Percentiles rank a stretch among this genome's conserved stretches.
phyloP scores from a whole-genome alignment of 1,140 invertebrate species.

The Heliothis virescens region DNA sequence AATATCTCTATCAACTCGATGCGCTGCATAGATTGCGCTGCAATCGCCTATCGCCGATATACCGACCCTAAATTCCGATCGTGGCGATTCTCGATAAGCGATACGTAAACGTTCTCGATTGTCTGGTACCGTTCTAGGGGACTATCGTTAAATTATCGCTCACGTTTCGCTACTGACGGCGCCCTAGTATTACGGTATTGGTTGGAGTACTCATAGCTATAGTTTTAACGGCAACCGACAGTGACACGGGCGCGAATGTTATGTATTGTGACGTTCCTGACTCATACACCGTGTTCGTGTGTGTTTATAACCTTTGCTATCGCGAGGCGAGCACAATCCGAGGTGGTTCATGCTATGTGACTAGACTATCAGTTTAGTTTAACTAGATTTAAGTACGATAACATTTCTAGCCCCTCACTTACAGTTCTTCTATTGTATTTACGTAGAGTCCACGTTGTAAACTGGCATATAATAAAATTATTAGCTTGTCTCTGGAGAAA shows the following conservation, averaged over 20 bases:
- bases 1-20: constrained; percentile 64
- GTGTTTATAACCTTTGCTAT: constrained; percentile 25
- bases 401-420: background rate
- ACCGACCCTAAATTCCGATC: constrained; percentile 73
- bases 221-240: constrained; percentile 52
- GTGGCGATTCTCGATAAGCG: constrained; percentile 80
- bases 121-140: constrained; percentile 74
- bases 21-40: constrained; percentile 56
- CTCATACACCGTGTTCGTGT: constrained; percentile 24
- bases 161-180: constrained; percentile 81
- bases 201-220: constrained; percentile 54
- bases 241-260: constrained; percentile 49
- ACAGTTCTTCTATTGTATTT: too few relatives aligned
- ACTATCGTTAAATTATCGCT: constrained; percentile 83
- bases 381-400: background rate
- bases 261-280: constrained; percentile 26
- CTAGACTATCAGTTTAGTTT: background rate
- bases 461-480: too few relatives aligned
- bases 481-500: too few relatives aligned
- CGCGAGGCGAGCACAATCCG: constrained; percentile 11
- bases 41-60: constrained; percentile 51
- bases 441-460: too few relatives aligned
- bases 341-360: background rate
- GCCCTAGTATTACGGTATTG: constrained; percentile 66
- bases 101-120: constrained; percentile 78